Conservation (phyloP, 1,140 invertebrate species). For the Myzus persicae region DNA sequence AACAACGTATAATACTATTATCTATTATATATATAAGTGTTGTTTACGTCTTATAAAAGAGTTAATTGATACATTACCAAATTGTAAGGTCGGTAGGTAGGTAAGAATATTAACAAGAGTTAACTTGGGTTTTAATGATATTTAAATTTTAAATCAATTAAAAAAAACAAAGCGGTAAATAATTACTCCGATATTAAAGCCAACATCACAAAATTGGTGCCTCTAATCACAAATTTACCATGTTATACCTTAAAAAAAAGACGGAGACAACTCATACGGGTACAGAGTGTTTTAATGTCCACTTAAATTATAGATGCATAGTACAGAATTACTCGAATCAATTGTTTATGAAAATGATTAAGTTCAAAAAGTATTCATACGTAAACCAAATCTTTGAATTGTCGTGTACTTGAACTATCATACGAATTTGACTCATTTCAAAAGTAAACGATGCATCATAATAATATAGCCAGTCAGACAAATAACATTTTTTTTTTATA, state of each 20-base stretch:
- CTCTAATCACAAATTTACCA: not conserved
- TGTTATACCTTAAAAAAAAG: not conserved
- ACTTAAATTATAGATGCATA: not conserved
- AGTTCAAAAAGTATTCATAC: not conserved
- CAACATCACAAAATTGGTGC: not conserved
- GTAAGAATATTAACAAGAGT: too few relatives aligned
- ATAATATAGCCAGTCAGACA: too few relatives aligned
- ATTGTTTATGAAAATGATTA: not conserved
- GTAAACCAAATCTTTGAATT: not conserved
- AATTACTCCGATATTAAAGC: not conserved
- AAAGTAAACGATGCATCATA: too few relatives aligned
- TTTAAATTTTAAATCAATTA: too few relatives aligned
- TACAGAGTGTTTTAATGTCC: too few relatives aligned
- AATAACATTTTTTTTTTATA: not conserved
- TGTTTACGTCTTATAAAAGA: not conserved
- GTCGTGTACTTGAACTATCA: too few relatives aligned
- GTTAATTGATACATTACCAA: too few relatives aligned
- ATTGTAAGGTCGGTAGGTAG: too few relatives aligned
- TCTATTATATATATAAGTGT: too few relatives aligned
- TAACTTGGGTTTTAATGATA: too few relatives aligned
- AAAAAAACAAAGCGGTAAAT: not conserved
- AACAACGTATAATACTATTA: not conserved
- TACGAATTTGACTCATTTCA: too few relatives aligned
- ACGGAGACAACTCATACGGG: not conserved
- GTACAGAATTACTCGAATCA: not conserved